A percentile compares a stretch with the other conserved stretches of the same genome.
phyloP scores from a whole-genome alignment of 2,797 vertebrate species.

The Takifugu ocellatus region DNA sequence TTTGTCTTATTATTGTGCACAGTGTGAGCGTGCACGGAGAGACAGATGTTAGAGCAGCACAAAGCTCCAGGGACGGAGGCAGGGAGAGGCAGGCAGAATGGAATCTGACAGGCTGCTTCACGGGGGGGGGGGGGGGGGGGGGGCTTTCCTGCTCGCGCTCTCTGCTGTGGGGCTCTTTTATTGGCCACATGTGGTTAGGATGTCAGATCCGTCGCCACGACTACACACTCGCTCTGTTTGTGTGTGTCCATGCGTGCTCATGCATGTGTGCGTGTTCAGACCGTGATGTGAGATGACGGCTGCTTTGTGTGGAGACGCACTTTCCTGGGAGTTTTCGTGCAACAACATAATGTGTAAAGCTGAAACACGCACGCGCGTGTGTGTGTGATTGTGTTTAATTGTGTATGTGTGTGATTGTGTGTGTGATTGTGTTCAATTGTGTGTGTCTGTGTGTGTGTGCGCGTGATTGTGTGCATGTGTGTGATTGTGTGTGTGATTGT shows the following conservation, averaged over 20 bases:
- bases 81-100: conserved; percentile 25
- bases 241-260: conserved; percentile 22
- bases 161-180: conserved; percentile 47
- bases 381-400: too few relatives aligned
- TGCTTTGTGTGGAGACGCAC: conserved; percentile 36
- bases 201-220: conserved; percentile 55
- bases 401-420: too few relatives aligned
- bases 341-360: conserved; percentile 10
- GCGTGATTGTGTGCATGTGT: too few relatives aligned
- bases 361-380: too few relatives aligned
- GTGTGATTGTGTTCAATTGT: too few relatives aligned
- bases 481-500: too few relatives aligned
- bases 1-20: background rate
- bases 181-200: conserved; percentile 63
- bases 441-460: too few relatives aligned
- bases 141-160: conserved; percentile 48
- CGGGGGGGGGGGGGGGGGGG: conserved; percentile 19
- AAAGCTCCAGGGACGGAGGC: conserved; percentile 9
- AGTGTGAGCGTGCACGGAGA: background rate
- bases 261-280: conserved; percentile 30
- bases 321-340: conserved; percentile 33
- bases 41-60: background rate
- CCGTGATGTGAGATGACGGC: conserved; percentile 40
- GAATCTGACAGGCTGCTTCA: conserved; percentile 30
- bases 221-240: conserved; percentile 39